A percentile compares a stretch with the other conserved stretches of the same genome.
Conservation (phyloP, 2,797 vertebrate genomes). For the Micrastur ruficollis region DNA sequence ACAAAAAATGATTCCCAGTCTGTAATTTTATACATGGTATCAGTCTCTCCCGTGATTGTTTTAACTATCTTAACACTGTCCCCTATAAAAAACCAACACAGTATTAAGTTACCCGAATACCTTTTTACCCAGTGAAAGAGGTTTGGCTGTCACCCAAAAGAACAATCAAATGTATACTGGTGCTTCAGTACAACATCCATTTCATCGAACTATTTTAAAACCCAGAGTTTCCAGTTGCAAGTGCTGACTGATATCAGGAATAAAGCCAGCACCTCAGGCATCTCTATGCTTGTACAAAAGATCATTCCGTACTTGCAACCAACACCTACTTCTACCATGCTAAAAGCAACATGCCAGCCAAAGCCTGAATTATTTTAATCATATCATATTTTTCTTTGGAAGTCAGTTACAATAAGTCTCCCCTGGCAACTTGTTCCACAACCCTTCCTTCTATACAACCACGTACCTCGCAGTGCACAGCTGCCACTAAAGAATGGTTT, state of each 20-base stretch:
- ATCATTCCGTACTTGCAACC: not conserved
- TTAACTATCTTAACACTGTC: not conserved
- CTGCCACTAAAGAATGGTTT: not conserved
- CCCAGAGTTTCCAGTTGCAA: not conserved
- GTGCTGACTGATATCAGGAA: not conserved
- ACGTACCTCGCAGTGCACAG: fast-evolving
- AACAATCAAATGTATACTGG: not conserved
- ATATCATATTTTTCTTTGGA: fast-evolving
- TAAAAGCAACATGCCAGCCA: not conserved
- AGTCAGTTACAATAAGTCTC: not conserved
- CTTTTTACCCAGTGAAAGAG: not conserved
- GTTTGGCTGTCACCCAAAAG: not conserved
- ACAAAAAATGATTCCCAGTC: not conserved
- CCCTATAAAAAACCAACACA: not conserved
- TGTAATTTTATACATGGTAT: not conserved
- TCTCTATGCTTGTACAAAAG: not conserved
- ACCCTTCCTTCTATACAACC: not conserved
- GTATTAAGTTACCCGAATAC: not conserved
- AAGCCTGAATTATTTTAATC: not conserved
- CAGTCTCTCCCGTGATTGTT: not conserved
- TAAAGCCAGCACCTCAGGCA: not conserved
- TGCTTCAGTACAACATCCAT: not conserved
- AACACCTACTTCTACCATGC: not conserved
- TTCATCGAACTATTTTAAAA: not conserved
- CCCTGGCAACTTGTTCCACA: not conserved